phyloP scores from a whole-genome alignment of 2,113 vertebrate species.

The Podarcis raffonei region DNA sequence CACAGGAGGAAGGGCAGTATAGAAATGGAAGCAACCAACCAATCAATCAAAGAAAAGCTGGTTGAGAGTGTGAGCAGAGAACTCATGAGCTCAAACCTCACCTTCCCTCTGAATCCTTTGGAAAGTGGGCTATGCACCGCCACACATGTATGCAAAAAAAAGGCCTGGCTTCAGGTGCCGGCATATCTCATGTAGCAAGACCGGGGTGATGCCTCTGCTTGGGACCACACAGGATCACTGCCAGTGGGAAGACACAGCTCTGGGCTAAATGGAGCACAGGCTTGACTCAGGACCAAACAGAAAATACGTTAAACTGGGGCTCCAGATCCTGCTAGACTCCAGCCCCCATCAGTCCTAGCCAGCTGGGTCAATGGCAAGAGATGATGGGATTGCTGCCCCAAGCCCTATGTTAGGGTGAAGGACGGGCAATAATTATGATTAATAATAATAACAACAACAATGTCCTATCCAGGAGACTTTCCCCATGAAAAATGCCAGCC shows the following conservation, averaged over 20 bases:
- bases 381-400: not conserved
- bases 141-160: not conserved
- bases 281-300: not conserved
- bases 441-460: no score
- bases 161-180: not conserved
- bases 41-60: no score
- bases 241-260: not conserved
- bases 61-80: no score
- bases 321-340: not conserved
- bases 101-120: not conserved
- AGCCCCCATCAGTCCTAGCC: not conserved
- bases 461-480: no score
- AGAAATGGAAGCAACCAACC: no score
- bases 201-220: not conserved
- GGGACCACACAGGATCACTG: no score
- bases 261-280: not conserved
- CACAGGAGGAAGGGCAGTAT: no score
- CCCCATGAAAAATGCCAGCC: no score
- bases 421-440: no score
- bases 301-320: not conserved
- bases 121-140: not conserved
- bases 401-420: not conserved
- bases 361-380: not conserved
- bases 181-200: not conserved
- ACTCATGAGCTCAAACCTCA: not conserved